These are phyloP conservation scores for Palythoa caribaeorum DNA, from an alignment of 92 coral and sea anemone species.

Conservation along the genomic window DNA sequence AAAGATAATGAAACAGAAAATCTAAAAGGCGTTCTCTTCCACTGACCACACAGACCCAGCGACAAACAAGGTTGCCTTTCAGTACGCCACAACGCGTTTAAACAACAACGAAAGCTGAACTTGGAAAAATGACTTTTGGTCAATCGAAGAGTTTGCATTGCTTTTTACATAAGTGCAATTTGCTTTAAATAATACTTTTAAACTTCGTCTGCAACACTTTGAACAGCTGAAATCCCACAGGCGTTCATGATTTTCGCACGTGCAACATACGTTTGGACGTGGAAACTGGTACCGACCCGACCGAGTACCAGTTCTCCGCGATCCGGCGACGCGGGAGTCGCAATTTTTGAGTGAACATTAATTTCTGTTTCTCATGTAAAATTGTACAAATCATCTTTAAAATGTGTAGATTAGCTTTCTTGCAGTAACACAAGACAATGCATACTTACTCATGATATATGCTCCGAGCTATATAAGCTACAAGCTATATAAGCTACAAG, in stretches of 20 bases:
- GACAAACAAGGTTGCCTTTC: neutral
- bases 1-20: neutral
- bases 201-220: neutral
- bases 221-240: neutral
- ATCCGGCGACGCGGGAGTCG: neutral
- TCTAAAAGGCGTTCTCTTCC: neutral
- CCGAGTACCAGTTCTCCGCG: neutral
- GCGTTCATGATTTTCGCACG: neutral
- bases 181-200: neutral
- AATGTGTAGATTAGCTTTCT: no score
- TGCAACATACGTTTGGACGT: neutral
- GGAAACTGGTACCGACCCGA: slow-evolving; percentile 10
- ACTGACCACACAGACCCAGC: neutral
- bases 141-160: slow-evolving; percentile 4
- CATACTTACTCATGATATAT: no score
- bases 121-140: neutral
- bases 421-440: no score
- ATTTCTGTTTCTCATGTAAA: neutral
- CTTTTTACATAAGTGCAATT: neutral
- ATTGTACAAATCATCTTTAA: no score
- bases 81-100: neutral
- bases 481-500: no score
- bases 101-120: neutral
- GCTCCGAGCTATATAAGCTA: no score
- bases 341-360: neutral